Conservation (phyloP, 2,113 vertebrate genomes). For the Mandrillus leucophaeus region DNA sequence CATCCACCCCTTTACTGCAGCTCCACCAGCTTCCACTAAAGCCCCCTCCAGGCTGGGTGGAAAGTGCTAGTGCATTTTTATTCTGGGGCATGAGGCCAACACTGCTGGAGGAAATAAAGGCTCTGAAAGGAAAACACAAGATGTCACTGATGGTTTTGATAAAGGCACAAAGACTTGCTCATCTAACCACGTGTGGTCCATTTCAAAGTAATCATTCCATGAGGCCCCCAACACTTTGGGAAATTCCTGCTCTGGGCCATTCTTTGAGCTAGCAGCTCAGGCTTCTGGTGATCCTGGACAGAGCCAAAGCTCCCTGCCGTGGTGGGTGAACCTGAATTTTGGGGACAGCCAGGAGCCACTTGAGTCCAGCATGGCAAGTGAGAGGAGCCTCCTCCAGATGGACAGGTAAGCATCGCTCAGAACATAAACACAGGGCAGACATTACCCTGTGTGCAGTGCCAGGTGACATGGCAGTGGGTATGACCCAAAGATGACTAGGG, state of each 20-base stretch:
- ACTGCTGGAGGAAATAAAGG: slow-evolving; percentile 31
- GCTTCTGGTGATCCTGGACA: background rate
- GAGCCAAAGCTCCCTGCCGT: background rate
- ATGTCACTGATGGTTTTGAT: slow-evolving; percentile 68
- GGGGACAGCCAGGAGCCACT: background rate
- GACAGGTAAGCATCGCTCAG: background rate
- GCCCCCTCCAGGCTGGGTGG: background rate
- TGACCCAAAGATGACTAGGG: background rate
- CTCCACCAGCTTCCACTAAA: background rate
- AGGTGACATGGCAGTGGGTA: background rate
- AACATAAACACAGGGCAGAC: background rate
- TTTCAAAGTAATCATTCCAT: background rate
- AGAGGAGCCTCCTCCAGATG: background rate
- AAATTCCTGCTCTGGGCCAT: background rate
- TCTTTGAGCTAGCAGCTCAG: background rate
- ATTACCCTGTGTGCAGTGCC: fast-evolving
- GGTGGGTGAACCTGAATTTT: background rate
- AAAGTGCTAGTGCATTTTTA: background rate
- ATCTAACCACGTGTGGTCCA: background rate
- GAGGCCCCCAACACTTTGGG: background rate
- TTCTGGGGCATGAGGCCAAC: slow-evolving; percentile 36
- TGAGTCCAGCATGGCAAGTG: background rate
- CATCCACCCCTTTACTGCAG: background rate
- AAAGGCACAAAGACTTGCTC: slow-evolving; percentile 16
- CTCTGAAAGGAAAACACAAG: slow-evolving; percentile 42